Percentiles rank a stretch among this genome's conserved stretches.
These are phyloP conservation scores for Stegodyphus mimosarum DNA, from an alignment of 1,140 invertebrate species.

Conservation along the genomic window DNA sequence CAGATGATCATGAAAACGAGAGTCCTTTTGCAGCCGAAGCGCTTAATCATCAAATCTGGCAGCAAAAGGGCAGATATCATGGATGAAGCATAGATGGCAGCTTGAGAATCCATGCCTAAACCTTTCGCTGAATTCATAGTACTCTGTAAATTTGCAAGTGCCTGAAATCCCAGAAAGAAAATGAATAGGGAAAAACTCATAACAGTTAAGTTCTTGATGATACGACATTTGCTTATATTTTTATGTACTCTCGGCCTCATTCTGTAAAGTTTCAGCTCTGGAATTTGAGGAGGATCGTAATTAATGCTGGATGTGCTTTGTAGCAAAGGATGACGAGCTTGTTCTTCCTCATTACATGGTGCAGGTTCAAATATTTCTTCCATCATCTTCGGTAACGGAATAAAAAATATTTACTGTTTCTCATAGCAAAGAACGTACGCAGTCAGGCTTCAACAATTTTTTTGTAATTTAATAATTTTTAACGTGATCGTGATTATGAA, in stretches of 20 bases:
- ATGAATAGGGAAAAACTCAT: conserved; percentile 91
- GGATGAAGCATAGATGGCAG: conserved; percentile 10
- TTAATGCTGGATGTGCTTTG: conserved; percentile 11
- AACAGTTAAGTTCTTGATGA: conserved; percentile 86
- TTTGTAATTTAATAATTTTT: too few species aligned
- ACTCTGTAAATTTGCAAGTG: conserved; percentile 71
- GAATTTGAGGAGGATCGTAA: not conserved
- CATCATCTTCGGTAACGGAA: conserved; percentile 14
- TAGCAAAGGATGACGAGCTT: not conserved
- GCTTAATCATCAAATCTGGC: conserved; percentile 37
- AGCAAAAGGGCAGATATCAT: conserved; percentile 35
- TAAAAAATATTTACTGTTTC: not conserved
- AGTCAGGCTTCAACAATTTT: too few species aligned
- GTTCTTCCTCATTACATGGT: conserved; percentile 22
- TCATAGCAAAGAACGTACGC: not conserved
- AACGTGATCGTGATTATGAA: too few species aligned
- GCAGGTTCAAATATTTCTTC: conserved; percentile 4
- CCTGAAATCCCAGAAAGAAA: conserved; percentile 93
- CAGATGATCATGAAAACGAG: conserved; percentile 10
- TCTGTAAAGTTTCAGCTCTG: not conserved
- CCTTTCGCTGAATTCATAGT: conserved; percentile 45
- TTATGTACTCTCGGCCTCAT: not conserved
- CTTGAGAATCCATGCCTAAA: conserved; percentile 44
- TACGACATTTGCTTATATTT: conserved; percentile 77
- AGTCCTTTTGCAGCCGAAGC: conserved; percentile 39